Base-by-base conservation (phyloP, 2,797 vertebrate genomes). In the Oophaga sylvatica region DNA sequence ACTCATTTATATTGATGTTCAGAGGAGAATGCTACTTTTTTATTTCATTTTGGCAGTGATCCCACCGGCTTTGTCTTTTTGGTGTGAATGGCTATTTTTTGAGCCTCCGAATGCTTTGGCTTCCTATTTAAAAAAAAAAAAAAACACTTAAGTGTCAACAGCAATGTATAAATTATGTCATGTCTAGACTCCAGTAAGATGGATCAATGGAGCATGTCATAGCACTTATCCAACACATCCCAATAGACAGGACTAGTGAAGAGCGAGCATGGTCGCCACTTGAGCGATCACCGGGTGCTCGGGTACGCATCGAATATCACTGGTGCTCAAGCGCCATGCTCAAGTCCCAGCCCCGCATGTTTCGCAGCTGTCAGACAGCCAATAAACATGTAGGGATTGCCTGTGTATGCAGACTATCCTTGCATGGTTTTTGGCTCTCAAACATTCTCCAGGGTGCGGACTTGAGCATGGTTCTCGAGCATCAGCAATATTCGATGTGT, bases 21-120 rank as follows among this genome's bases (percentile, higher is more conserved):
- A 41, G 17, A 76, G 13, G 9, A 76, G 45, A 9, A 48, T 22
- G 22, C 19, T 22, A 35, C 29, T 20, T 73, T 41, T 73, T 73
- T 73, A 19, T 45, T 73, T 8, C 45, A n/a, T 45, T 45, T 73
- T 20, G 41, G 71, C 20, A 41, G 12, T 41, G 41, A 45, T 20
- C 17, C 19, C 17, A 0, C 19, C 11, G n/a, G 4, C 26, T 68
- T 41, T 53, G 17, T 78, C 11, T 59, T 63, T 22, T 17, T 80
- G 45, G 87, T 78, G 83, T 85, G 77, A 57, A 17, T 81, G 26
- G 7, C 77, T 84, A 45, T 76, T 53, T 53, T 76, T 56, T 12
- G 56, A 63, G 10, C 8, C 60, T 78, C 22, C 22, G 41, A 9
- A 31, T 53, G 19, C 26, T 60, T 41, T n/a, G 48, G 13, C 62